A percentile compares a stretch with the other conserved stretches of the same genome.
Evolutionary conservation across 2,888 invertebrate species (phyloP).

Genomic region (Rhagonycha lutea): DNA sequence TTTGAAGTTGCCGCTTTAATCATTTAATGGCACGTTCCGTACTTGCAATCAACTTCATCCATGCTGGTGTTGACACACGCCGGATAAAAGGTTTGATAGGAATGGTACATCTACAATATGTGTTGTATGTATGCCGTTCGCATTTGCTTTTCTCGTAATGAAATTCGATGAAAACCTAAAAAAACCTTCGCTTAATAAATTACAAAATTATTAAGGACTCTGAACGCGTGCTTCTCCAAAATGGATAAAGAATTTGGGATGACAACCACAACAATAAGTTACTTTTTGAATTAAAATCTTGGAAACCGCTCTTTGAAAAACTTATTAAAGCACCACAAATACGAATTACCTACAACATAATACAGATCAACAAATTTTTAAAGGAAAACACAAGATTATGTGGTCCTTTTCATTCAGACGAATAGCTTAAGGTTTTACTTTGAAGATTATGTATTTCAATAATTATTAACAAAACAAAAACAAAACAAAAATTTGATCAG

Average conservation of each 20-base stretch:
- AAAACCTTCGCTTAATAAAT: neutral
- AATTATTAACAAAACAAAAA: neutral
- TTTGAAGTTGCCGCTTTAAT: slow-evolving; percentile 42
- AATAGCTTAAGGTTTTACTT: neutral
- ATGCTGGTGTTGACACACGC: slow-evolving; percentile 29
- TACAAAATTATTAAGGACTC: neutral
- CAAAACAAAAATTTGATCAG: neutral
- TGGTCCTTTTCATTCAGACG: neutral
- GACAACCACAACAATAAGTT: neutral
- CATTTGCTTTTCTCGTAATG: neutral
- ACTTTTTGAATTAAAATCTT: neutral
- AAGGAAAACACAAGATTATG: neutral
- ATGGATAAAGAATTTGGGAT: neutral
- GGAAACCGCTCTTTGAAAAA: no score
- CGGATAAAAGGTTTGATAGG: slow-evolving; percentile 4
- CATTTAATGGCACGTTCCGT: slow-evolving; percentile 39
- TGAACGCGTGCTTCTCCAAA: neutral
- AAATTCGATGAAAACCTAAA: neutral
- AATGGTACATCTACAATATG: neutral
- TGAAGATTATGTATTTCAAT: neutral
- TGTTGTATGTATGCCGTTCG: neutral
- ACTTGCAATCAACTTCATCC: slow-evolving; percentile 32
- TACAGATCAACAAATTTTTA: neutral
- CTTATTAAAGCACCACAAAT: no score
- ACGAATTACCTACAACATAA: neutral